Evolutionary conservation across 2,113 vertebrate species (phyloP), one percentile per base, ranked within the genome.

Genomic region (Dendropsophus ebraccatus): DNA sequence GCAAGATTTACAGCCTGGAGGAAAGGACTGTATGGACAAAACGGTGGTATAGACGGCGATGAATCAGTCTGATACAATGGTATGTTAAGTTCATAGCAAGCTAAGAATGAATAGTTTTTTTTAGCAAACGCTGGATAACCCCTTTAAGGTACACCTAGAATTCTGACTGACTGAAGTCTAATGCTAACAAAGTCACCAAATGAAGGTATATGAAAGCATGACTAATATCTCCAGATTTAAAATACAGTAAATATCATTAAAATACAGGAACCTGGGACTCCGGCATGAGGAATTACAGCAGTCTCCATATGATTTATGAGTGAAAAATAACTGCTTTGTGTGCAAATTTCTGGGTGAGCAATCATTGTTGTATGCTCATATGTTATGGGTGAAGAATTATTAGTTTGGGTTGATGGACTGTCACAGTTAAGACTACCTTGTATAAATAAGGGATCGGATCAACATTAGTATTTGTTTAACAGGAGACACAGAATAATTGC

Each of bases 191-290:
- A 41, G 35, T 23, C 67, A 70, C 32, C 23, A 35, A 82, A 30
- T 47, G 11, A 2, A 81, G 70, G 32, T 37, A 80, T 12, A 50
- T 25, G 30, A 74, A 69, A 52, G 16, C 49, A 23, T 83, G 32
- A 83, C 30, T 54, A 73, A 54, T 83, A 30, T 25, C 6, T 14
- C 35, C 67, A 56, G 67, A 83, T 56, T 73, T 76, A 25, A 12
- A 69, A 84, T 50, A 50, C 45, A 76, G 50, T 65, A 85, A 23
- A 65, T 19, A 62, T 60, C 77, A 80, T 80, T 80, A 80, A 17
- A 80, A 80, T 80, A 60, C 73, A 85, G 49, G 49, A 50, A 47
- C 21, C 19, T n/a, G 9, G 54, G 83, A 77, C 58, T 49, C 41
- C 19, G 11, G 25, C 58, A 45, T 65, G 21, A 76, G 45, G 25